Evolutionary conservation across 2,888 invertebrate species (phyloP), one percentile per base, ranked within the genome.

Genomic region (Limnephilus lunatus): DNA sequence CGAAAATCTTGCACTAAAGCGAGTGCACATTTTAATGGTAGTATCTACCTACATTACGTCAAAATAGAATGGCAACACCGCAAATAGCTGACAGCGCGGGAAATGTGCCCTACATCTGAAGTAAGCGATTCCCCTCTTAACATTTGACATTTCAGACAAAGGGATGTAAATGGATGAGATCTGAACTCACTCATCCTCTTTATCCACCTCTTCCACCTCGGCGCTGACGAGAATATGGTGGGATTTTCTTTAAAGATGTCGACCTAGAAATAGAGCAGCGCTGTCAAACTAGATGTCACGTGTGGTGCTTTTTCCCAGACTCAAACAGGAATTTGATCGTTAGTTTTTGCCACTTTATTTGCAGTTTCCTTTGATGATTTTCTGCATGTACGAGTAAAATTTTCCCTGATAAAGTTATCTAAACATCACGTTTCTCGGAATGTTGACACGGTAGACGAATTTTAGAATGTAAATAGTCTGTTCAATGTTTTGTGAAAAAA

Each of bases 91-190:
- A 81, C 86, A 85, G 85, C 68, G 88, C 82, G 90, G 92, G 85
- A 85, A 90, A 87, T 53, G 81, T 92, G 91, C 90, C 89, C 92
- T 89, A 90, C 88, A 90, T 92, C 87, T 68, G 88, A 89, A 92
- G 89, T 85, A 87, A 91, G 91, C 88, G 91, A 91, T 91, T 91
- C 53, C 48, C 82, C 87, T 68, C 81, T 91, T 90, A 90, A 90
- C 92, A 90, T 93, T 92, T 93, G 93, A 93, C 92, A 93, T 93
- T 93, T 93, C 86, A 91, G 89, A 91, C 91, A 89, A 89, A 83
- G 82, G 53, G 48, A 89, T 80, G 87, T 91, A 85, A 90, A 86
- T 44, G 87, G 68, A 53, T 87, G 87, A 87, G 87, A 87, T 53
- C 32, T 86, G 44, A 86, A 39, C 48, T 48, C 44, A n/a, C 44